Base-by-base conservation (phyloP, 2,113 vertebrate species). In the Leptodactylus fuscus region DNA sequence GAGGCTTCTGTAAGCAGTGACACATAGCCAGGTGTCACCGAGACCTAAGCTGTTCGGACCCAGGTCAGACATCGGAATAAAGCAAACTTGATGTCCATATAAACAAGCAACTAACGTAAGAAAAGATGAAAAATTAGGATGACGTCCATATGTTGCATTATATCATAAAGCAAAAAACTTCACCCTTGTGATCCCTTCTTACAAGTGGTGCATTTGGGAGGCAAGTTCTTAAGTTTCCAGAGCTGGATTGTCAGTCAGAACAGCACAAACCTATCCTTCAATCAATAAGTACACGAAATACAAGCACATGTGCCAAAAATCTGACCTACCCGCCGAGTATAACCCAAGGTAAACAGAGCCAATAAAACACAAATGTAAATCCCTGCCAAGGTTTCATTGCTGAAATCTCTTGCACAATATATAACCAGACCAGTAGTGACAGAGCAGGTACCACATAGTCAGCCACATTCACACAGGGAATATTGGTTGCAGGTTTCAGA, bases 1-100 rank as follows among this genome's bases (percentile, higher is more conserved):
- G 41, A 27, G 46, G 74, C 32, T 85, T 78, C 77, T 41, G 32
- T 85, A 85, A 85, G 32, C 46, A 75, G 53, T 51, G 73, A 85
- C 74, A 85, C 73, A 78, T 51, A 62, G 69, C 53, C 44, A 62
- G 60, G 74, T 78, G 74, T 53, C 53, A 22, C 5, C 22, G 10
- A 48, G 41, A n/a, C n/a, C n/a, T n/a, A n/a, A n/a, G n/a, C n/a
- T n/a, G n/a, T n/a, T n/a, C n/a, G n/a, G n/a, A n/a, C n/a, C n/a
- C n/a, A n/a, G n/a, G n/a, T n/a, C n/a, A n/a, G n/a, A n/a, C n/a
- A n/a, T n/a, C n/a, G n/a, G n/a, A n/a, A n/a, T n/a, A n/a, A n/a
- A n/a, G n/a, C n/a, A n/a, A n/a, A n/a, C n/a, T n/a, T n/a, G n/a
- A n/a, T n/a, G n/a, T n/a, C n/a, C n/a, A n/a, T n/a, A n/a, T n/a